These are phyloP conservation scores for Pelodiscus sinensis DNA, from an alignment of 2,113 vertebrate species.

Conservation along the genomic window DNA sequence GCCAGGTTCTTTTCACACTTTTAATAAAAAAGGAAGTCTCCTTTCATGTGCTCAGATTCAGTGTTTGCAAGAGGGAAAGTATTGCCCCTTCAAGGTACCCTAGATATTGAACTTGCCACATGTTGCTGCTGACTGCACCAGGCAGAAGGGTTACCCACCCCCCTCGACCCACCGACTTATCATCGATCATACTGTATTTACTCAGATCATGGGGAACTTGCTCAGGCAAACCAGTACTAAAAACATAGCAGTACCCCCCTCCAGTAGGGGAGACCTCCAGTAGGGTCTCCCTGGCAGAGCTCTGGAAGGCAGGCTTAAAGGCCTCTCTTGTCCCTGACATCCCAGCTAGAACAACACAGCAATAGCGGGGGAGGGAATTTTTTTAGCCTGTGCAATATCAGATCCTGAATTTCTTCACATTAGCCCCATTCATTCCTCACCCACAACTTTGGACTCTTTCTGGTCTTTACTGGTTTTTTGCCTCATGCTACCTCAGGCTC, in stretches of 20 bases:
- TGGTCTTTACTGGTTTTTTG: background rate
- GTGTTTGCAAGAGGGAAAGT: no score
- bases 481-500: no score
- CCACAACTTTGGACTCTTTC: slow-evolving; percentile 6
- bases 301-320: background rate
- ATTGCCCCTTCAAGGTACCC: no score
- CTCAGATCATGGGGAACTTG: background rate
- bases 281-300: background rate
- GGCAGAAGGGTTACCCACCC: no score
- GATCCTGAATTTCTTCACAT: background rate
- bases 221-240: background rate
- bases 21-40: no score
- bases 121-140: no score
- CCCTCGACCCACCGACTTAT: background rate
- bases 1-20: no score
- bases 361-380: background rate
- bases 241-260: background rate
- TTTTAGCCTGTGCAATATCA: background rate
- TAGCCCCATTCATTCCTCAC: background rate
- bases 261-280: background rate
- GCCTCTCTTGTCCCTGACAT: background rate
- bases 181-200: background rate
- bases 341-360: background rate
- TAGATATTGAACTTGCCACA: no score
- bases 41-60: no score